Evolutionary conservation across 1,140 invertebrate species (phyloP), one percentile per base, ranked within the genome.

Genomic region (Neodiprion lecontei): DNA sequence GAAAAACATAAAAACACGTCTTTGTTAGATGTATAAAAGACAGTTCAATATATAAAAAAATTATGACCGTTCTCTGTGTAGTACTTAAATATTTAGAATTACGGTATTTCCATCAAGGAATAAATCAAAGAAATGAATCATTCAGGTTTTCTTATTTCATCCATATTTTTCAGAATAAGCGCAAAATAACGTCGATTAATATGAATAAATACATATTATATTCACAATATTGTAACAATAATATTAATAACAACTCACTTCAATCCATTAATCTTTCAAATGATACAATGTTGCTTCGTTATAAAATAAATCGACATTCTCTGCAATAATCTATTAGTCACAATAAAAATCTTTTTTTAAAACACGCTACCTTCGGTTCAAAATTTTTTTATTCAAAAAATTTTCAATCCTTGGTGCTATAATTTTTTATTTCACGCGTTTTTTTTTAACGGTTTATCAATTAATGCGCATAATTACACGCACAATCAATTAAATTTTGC

Each of bases 41-140:
- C 75, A 79, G 70, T 77, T 79, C 47, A 76, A 75, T 72, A 72
- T 79, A 72, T 71, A 74, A 21, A 71, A 14, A n/a, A 76, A 50
- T 79, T 77, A 77, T 79, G 75, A 75, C 76, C 77, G 77, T 72
- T 61, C 53, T 61, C 53, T 66, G 71, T 76, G 72, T 80, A 79
- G 77, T 80, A 80, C 77, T 79, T 79, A 80, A 80, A 79, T 67
- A 61, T 61, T 14, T 61, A 61, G 11, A 61, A 61, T 61, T 61
- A 61, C 53, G 53, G 28, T 40, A 61, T 61, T 61, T 61, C 53
- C 53, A 61, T 61, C n/a, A 61, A 61, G 53, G 53, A 61, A 61
- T 61, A 61, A 61, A 61, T 61, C 53, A 9, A 61, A 61, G 53
- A 61, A 61, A 61, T 17, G n/a, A 61, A 61, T 12, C 53, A 61